Evolutionary conservation across 2,888 invertebrate genomes (phyloP), one percentile per base, ranked within the genome.

Genomic region (Byasa hedistus): DNA sequence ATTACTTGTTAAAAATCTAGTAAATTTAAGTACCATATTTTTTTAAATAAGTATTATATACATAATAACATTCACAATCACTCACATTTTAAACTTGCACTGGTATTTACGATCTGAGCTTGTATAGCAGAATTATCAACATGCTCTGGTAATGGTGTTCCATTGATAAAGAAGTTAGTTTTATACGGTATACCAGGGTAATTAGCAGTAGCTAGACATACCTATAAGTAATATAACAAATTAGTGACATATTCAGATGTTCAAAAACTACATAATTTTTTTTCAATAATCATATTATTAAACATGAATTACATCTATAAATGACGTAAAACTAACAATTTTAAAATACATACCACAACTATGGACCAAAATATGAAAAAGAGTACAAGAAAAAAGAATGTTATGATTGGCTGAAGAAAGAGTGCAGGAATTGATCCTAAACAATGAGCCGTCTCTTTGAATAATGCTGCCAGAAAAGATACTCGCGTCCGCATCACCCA

Each of bases 361-460:
- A 94, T 89, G 19, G 97, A 93, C 98, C 98, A 98, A 88, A 96
- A 97, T 69, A 95, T 88, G 74, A 98, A 95, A 84, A 98, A 98
- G 61, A 94, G 78, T 24, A 96, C 85, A 0, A 98, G 92, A 68
- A 96, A 93, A 69, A 96, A 75, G 82, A 98, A 97, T 0, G 98
- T 98, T 78, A 97, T 85, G 19, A 97, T 83, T 0, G 97, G 97
- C 79, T 98, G 98, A 55, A 97, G 89, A 78, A 98, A 94, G 57
- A 98, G 91, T 4, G 95, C 94, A 0, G 98, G 98, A 74, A 98
- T 93, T 74, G 95, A 95, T 66, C 95, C 94, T 75, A 98, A 93
- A 79, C 98, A 98, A 76, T 95, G 94, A 19, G 97, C 97, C 1
- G 98, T 97, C 87, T 98, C 98, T 79, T 95, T 95, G 82, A 98